Evolutionary conservation across 2,888 invertebrate genomes (phyloP).

Genomic region (Cantharis lateralis): DNA sequence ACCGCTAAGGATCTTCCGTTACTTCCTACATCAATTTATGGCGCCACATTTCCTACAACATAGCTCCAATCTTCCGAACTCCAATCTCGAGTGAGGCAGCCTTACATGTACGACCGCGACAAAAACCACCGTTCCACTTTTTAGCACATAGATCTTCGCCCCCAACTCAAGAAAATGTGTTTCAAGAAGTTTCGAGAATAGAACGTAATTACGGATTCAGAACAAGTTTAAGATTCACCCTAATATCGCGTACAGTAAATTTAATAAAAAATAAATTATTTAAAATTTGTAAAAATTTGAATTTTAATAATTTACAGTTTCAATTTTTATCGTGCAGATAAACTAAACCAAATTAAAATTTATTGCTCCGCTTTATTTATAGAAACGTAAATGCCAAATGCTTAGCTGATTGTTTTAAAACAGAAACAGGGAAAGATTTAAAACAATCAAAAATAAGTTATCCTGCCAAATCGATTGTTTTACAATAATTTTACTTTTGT

Average conservation of each 20-base stretch:
- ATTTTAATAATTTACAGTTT: background rate
- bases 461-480: background rate
- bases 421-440: background rate
- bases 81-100: conserved; percentile 27
- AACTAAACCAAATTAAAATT: background rate
- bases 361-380: background rate
- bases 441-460: background rate
- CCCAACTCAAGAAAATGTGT: conserved; percentile 12
- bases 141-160: conserved; percentile 9
- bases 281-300: background rate
- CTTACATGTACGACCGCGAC: conserved; percentile 28
- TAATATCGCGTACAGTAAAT: background rate
- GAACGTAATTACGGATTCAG: conserved; percentile 18
- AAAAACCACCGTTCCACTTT: conserved; percentile 25
- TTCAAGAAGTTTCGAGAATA: conserved; percentile 11
- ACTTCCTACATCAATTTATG: conserved; percentile 35
- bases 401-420: background rate
- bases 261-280: background rate
- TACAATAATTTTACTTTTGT: background rate
- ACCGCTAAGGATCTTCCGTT: conserved; percentile 30
- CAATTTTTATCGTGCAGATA: background rate
- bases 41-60: conserved; percentile 33
- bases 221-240: background rate
- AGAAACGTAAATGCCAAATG: background rate
- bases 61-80: conserved; percentile 27